A percentile compares a stretch with the other conserved stretches of the same genome.
Conservation (phyloP, 2,113 vertebrate species). For the Balaenoptera acutorostrata region DNA sequence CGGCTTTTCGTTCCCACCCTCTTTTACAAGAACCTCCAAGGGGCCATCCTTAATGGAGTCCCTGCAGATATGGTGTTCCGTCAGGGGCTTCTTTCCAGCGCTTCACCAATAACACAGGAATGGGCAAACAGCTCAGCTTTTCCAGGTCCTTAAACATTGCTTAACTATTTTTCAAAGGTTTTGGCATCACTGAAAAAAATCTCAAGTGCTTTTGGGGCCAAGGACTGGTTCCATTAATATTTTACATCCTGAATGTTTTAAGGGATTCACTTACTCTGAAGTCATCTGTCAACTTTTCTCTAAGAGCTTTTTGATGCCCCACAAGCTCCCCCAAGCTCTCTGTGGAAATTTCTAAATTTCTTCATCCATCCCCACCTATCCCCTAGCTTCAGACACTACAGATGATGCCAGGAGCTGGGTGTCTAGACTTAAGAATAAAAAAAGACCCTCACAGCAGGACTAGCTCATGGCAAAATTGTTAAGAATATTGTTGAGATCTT, state of each 20-base stretch:
- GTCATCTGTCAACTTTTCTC: conserved; percentile 17
- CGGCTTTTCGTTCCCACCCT: neutral
- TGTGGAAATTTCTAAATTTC: neutral
- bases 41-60: conserved; percentile 52
- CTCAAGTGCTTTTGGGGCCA: conserved; percentile 40
- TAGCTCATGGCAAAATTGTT: neutral
- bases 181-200: conserved; percentile 54
- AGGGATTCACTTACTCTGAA: conserved; percentile 56
- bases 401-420: neutral
- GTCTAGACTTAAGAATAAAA: neutral
- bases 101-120: conserved; percentile 43
- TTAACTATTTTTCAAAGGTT: conserved; percentile 69
- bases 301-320: conserved; percentile 50
- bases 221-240: conserved; percentile 54
- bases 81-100: neutral
- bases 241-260: conserved; percentile 58
- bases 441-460: neutral
- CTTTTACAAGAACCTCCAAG: neutral
- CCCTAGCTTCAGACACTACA: neutral
- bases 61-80: conserved; percentile 33
- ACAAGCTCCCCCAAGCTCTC: conserved; percentile 29
- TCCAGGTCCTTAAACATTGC: conserved; percentile 61
- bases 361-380: neutral
- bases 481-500: neutral
- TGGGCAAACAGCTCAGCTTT: conserved; percentile 42